phyloP scores from a whole-genome alignment of 2,113 vertebrate genomes.

The Elephas maximus region DNA sequence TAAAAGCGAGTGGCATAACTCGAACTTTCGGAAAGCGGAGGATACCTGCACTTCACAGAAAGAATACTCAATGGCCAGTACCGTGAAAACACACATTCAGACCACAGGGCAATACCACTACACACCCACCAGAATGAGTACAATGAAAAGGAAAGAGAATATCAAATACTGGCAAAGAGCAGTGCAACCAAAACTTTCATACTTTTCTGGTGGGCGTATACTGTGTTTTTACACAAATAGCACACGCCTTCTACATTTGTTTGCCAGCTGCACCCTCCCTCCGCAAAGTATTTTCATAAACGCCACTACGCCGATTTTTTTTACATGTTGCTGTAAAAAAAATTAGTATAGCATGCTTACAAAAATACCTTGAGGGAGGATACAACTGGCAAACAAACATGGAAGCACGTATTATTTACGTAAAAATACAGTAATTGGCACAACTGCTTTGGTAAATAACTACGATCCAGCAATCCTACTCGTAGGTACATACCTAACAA shows the following conservation, averaged over 20 bases:
- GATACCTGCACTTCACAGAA: not conserved
- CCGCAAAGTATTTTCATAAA: too few species aligned
- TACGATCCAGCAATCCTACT: not conserved
- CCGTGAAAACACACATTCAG: not conserved
- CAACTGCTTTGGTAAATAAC: not conserved
- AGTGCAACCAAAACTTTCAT: not conserved
- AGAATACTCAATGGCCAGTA: not conserved
- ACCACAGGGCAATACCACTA: not conserved
- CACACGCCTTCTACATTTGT: too few species aligned
- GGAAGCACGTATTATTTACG: too few species aligned
- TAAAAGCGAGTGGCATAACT: too few species aligned
- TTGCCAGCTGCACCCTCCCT: too few species aligned
- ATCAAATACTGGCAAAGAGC: not conserved
- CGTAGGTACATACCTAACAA: not conserved
- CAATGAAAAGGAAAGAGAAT: not conserved
- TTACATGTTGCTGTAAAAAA: too few species aligned
- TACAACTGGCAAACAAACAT: too few species aligned
- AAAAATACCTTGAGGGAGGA: too few species aligned
- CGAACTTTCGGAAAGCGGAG: too few species aligned
- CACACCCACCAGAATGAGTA: not conserved
- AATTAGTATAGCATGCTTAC: too few species aligned
- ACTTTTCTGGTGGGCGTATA: not conserved
- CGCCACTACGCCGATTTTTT: too few species aligned
- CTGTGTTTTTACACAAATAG: too few species aligned
- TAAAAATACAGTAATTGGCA: not conserved